Evolutionary conservation across 2,113 vertebrate species (phyloP).

Genomic region (Tylochromis polylepis): DNA sequence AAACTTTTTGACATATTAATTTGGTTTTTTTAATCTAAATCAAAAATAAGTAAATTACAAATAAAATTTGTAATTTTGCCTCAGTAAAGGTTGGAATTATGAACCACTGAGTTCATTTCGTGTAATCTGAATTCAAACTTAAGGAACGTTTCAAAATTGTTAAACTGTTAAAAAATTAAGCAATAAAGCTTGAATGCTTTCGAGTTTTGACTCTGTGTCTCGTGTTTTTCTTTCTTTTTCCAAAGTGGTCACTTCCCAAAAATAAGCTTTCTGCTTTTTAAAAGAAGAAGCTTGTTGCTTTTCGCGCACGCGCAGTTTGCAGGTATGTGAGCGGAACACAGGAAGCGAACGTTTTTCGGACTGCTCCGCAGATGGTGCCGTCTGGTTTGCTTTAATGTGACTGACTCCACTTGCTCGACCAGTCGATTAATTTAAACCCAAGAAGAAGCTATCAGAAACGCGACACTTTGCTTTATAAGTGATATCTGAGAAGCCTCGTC

Average conservation of each 20-base stretch:
- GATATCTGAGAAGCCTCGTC: neutral
- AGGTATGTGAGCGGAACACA: slow-evolving; percentile 36
- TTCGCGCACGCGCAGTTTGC: slow-evolving; percentile 50
- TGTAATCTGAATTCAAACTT: neutral
- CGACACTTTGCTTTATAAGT: neutral
- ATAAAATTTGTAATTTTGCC: neutral
- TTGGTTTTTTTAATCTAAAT: neutral
- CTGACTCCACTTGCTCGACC: neutral
- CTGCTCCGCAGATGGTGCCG: neutral
- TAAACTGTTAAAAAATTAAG: neutral
- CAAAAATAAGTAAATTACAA: neutral
- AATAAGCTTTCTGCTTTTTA: neutral
- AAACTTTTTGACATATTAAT: neutral
- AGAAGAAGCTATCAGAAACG: neutral
- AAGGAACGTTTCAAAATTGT: neutral
- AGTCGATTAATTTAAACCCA: neutral
- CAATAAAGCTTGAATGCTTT: neutral
- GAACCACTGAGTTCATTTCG: neutral
- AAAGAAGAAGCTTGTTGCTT: slow-evolving; percentile 22
- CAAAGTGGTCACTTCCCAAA: neutral
- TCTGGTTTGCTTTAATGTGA: neutral
- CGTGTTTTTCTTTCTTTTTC: neutral
- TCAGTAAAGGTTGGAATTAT: neutral
- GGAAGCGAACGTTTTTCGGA: slow-evolving; percentile 48
- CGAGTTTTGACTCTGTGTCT: neutral